phyloP scores from a whole-genome alignment of 2,113 vertebrate species.

The Gavia stellata region DNA sequence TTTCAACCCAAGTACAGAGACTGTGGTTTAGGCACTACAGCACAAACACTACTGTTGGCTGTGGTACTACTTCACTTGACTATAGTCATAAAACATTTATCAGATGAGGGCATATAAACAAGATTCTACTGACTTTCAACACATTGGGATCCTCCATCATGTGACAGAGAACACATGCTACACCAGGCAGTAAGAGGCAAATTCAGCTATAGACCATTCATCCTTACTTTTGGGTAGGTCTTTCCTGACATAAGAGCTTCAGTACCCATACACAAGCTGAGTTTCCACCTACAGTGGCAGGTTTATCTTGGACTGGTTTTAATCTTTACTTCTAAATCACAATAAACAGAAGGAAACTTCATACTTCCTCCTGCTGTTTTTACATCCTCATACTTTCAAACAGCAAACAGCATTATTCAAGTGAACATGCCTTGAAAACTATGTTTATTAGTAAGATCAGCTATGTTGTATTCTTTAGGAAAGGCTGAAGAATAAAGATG shows the following conservation, averaged over 20 bases:
- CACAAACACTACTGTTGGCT: not conserved
- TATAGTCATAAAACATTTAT: not conserved
- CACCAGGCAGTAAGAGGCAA: not conserved
- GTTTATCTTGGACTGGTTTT: conserved; percentile 12
- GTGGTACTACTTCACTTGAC: not conserved
- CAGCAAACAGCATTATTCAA: not conserved
- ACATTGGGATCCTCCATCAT: not conserved
- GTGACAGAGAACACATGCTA: not conserved
- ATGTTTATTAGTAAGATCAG: not conserved
- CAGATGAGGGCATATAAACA: not conserved
- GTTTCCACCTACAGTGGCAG: not conserved
- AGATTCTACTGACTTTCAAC: not conserved
- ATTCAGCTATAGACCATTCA: not conserved
- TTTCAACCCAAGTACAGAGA: not conserved
- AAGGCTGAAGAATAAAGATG: not conserved
- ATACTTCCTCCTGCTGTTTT: conserved; percentile 24
- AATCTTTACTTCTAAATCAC: conserved; percentile 4
- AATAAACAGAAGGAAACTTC: conserved; percentile 26
- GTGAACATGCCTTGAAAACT: not conserved
- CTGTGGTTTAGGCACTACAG: not conserved
- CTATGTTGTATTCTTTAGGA: not conserved
- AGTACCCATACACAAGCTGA: not conserved
- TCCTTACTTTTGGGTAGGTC: not conserved
- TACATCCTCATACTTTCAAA: conserved; percentile 1
- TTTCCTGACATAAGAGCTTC: not conserved